Base-by-base conservation (phyloP, 2,888 invertebrate species). In the Andrena marginata region DNA sequence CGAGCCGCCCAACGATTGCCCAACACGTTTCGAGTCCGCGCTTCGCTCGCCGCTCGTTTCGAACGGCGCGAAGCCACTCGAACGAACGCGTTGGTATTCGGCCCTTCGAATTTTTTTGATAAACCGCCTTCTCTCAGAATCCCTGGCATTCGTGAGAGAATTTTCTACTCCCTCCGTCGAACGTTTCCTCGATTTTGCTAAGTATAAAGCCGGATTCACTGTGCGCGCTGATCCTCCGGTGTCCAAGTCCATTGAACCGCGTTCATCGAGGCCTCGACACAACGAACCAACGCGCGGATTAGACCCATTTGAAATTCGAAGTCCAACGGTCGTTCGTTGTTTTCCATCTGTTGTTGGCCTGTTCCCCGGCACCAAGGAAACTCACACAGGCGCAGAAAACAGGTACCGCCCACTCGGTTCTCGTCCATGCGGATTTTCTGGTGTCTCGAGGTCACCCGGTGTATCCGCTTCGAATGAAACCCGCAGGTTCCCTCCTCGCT, bases 381-480 rank as follows among this genome's bases (percentile, higher is more conserved):
- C 79, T 77, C 80, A 75, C 77, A 81, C 71, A 72, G 85, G 79
- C 77, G 81, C 78, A 85, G 75, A 78, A 88, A 87, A 89, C 89
- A 87, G 85, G 90, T 84, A 87, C 87, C 92, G 90, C 93, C 92
- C 88, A 92, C 92, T 89, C 79, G 80, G 77, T 81, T 86, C 85
- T 85, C 87, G 92, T 91, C 90, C 91, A 90, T 90, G 91, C 84
- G 86, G 89, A 85, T 91, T 90, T 90, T 89, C 89, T 88, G 89
- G 89, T 89, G 86, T 85, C 88, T 85, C 93, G 93, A 93, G 93
- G 93, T 91, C 93, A 90, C 89, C 89, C 87, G 88, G 82, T 86
- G 86, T 89, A 89, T 83, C 83, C 83, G 81, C 82, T 73, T 73
- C 77, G 63, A 75, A 82, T 74, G 62, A 81, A 80, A 79, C 54